Evolutionary conservation across 2,888 invertebrate species (phyloP).

Genomic region (Ophion ellenae): DNA sequence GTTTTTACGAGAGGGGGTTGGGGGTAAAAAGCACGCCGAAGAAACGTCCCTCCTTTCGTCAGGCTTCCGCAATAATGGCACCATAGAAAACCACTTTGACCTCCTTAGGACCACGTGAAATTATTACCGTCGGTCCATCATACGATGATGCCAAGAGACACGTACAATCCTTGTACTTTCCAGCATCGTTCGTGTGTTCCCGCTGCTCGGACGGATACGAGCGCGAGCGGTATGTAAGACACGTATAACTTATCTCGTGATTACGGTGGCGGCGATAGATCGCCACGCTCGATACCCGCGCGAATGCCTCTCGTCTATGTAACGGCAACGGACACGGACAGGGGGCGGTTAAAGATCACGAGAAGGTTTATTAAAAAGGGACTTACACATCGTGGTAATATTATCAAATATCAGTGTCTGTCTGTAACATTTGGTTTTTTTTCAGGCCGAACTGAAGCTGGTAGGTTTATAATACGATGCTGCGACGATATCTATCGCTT

Average conservation of each 20-base stretch:
- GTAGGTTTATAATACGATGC: too few species aligned
- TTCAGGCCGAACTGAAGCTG: too few species aligned
- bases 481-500: too few species aligned
- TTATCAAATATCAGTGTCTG: too few species aligned
- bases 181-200: conserved; percentile 35
- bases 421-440: too few species aligned
- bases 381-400: background rate
- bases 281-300: conserved; percentile 50
- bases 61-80: too few species aligned
- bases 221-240: background rate
- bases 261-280: conserved; percentile 27
- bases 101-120: conserved; percentile 60
- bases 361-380: conserved; percentile 34
- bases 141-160: conserved; percentile 48
- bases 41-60: too few species aligned
- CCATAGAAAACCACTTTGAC: conserved; percentile 63
- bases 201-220: conserved; percentile 41
- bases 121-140: conserved; percentile 29
- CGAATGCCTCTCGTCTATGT: conserved; percentile 28
- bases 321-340: conserved; percentile 38
- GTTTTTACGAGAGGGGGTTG: too few species aligned
- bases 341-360: conserved; percentile 36
- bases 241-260: conserved; percentile 27
- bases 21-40: too few species aligned
- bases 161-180: conserved; percentile 41